Evolutionary conservation across 2,888 invertebrate species (phyloP), one percentile per base, ranked within the genome.

Genomic region (Chrysomela aeneicollis): DNA sequence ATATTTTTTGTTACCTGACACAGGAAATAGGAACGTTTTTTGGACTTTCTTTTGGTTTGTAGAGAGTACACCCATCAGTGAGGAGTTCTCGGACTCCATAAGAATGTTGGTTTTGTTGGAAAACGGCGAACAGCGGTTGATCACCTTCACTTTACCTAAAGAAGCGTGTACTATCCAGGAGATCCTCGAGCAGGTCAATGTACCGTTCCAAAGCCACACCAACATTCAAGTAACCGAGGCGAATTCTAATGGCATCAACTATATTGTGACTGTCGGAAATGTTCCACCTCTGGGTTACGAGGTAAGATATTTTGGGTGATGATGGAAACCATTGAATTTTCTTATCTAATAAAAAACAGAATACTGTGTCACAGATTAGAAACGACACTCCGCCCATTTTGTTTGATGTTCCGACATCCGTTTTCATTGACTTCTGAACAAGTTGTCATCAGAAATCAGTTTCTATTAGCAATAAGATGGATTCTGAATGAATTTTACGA

Each of bases 131-230:
- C 93, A 93, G 81, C 87, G 93, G 77, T 84, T 93, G 66, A 93
- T 93, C 60, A 92, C 92, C 9, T 93, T 93, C 79, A 92, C 92
- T 61, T 84, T 92, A 73, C 93, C 93, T 6, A 89, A 91, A 76
- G 92, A 93, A 79, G 90, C 91, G 68, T 93, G 93, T 81, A 92
- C 92, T 0, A 90, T 93, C 59, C 90, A 92, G 80, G 92, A 93
- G 84, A 88, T 93, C 70, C 83, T 93, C 64, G 92, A 92, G 79
- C 92, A 93, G 86, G 89, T 89, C 50, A 87, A 88, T 67, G 91
- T 93, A 74, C 87, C 89, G 53, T 90, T 91, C 77, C 87, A 89
- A 55, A 86, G 87, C 60, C 89, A 89, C 62, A 92, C 92, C 9
- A 87, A 87, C 69, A 91, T 93, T 74, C 90, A 90, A 75, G 89